Evolutionary conservation across 1,140 invertebrate species (phyloP), one percentile per base, ranked within the genome.

Genomic region (Contarinia nasturtii): DNA sequence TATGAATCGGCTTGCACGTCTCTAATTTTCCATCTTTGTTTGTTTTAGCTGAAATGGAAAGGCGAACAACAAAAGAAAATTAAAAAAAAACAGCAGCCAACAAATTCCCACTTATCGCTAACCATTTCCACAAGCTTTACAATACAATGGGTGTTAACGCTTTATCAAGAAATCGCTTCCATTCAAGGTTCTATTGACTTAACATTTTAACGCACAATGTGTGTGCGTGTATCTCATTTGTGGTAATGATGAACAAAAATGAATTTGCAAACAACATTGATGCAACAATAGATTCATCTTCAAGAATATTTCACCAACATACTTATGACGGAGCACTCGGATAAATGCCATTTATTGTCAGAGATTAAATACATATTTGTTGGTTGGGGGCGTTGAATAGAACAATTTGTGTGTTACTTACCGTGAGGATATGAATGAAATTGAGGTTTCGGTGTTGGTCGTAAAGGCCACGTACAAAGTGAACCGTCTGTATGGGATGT

Each of bases 401-500:
- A n/a, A n/a, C n/a, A n/a, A n/a, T n/a, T n/a, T n/a, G n/a, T n/a
- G n/a, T n/a, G n/a, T n/a, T 47, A 58, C 72, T 75, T 67, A 94
- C 90, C 88, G 67, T 97, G 93, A 41, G 93, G 93, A 69, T 82
- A 83, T 36, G 82, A 80, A 52, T 89, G 68, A 51, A 77, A 82
- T 44, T 80, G 69, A 8, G 90, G 86, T 65, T 89, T 87, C 21
- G 72, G 61, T 42, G 75, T 71, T 50, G 78, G 74, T 55, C 82
- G 77, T 14, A 83, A 69, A 54, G 77, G 82, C 92, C 92, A 98
- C 22, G 89, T 94, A 47, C 82, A 82, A 40, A 98, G 73, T 40
- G 87, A 91, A 43, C 95, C 95, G 70, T 98, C 93, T 11, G 76
- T 78, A 65, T 98, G 93, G 55, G 86, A 86, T 53, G 86, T 91